Conservation (phyloP, 2,797 vertebrate species). For the Tokudaia tokunoshimensis region DNA sequence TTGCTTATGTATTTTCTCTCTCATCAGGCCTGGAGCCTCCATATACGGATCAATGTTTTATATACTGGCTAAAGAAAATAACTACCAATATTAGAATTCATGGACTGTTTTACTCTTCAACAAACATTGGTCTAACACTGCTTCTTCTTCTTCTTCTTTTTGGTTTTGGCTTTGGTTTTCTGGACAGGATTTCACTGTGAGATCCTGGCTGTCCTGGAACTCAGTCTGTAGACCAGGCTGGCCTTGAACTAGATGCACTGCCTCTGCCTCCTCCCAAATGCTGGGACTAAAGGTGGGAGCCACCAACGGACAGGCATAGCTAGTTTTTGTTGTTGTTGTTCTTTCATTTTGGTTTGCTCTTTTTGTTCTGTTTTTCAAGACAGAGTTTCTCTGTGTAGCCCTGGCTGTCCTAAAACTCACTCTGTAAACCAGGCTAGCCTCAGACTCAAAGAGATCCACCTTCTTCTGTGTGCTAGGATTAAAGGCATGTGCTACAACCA, state of each 20-base stretch:
- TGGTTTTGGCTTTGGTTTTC: not conserved
- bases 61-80: not conserved
- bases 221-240: not conserved
- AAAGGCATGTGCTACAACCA: too few species aligned
- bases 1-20: constrained; percentile 30
- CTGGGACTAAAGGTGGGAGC: not conserved
- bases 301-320: not conserved
- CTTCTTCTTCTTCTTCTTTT: not conserved
- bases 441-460: too few species aligned
- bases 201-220: not conserved
- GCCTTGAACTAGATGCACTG: not conserved
- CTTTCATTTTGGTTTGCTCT: not conserved
- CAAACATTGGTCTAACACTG: not conserved
- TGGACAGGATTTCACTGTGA: not conserved
- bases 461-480: too few species aligned
- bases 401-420: too few species aligned
- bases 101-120: constrained; percentile 11
- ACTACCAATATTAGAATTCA: not conserved
- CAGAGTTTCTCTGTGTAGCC: too few species aligned
- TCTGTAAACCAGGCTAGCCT: too few species aligned
- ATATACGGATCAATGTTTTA: not conserved
- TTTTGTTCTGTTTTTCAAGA: not conserved
- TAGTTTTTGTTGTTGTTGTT: not conserved
- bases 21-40: not conserved
- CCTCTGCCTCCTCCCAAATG: not conserved